These are phyloP conservation scores for Parus major DNA, from an alignment of 2,113 vertebrate species.

Conservation along the genomic window DNA sequence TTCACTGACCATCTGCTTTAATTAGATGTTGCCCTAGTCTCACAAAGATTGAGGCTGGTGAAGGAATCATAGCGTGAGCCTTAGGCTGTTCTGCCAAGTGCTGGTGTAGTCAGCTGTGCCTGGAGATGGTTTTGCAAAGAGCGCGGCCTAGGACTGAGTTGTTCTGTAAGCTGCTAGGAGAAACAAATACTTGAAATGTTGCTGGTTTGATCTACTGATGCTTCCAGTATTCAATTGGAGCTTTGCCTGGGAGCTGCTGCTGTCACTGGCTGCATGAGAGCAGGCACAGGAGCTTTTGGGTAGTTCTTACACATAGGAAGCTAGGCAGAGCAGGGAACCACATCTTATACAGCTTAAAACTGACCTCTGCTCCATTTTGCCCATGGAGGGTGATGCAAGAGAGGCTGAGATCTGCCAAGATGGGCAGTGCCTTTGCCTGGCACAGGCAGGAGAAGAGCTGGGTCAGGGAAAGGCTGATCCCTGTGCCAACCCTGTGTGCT, in stretches of 20 bases:
- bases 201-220: neutral
- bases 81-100: neutral
- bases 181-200: neutral
- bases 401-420: neutral
- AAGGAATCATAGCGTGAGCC: neutral
- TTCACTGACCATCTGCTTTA: neutral
- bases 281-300: neutral
- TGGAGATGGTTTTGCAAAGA: neutral
- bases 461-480: neutral
- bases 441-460: neutral
- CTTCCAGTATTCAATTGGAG: neutral
- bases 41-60: neutral
- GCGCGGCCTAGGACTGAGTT: neutral
- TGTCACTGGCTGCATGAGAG: neutral
- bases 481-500: neutral
- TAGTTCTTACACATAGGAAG: fast-evolving
- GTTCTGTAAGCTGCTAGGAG: neutral
- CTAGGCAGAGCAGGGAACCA: neutral
- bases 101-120: neutral
- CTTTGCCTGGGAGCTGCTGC: neutral
- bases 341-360: neutral
- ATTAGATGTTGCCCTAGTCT: neutral
- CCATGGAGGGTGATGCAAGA: fast-evolving
- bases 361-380: too few species aligned
- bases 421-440: neutral